Evolutionary conservation across 2,888 invertebrate species (phyloP).

Genomic region (Strigamia transsilvanica): DNA sequence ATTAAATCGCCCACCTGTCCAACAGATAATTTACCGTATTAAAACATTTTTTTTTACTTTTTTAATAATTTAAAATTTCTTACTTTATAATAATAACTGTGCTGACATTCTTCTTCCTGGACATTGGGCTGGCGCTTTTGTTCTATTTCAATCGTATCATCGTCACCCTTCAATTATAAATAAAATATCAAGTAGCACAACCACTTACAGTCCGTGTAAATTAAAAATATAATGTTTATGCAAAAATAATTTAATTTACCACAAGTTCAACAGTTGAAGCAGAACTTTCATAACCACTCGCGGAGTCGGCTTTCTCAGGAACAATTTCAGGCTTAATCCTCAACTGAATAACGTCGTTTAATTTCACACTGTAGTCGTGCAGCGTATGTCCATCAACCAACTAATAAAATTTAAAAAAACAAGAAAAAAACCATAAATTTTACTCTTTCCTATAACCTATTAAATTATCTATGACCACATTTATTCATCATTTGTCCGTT

Average conservation of each 20-base stretch:
- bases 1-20: slow-evolving; percentile 71
- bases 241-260: slow-evolving; percentile 55
- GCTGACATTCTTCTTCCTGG: not conserved
- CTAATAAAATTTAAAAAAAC: slow-evolving; percentile 64
- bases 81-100: slow-evolving; percentile 26
- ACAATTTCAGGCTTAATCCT: slow-evolving; percentile 65
- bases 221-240: not conserved
- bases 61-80: not conserved
- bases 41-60: not conserved
- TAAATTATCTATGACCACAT: too few relatives aligned
- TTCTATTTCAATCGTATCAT: not conserved
- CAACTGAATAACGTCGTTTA: slow-evolving; percentile 79
- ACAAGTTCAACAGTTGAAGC: slow-evolving; percentile 46
- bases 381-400: slow-evolving; percentile 77
- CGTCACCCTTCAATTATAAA: not conserved
- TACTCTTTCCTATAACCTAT: too few relatives aligned
- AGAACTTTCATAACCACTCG: slow-evolving; percentile 51
- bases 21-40: not conserved
- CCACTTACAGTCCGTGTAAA: not conserved
- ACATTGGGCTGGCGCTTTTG: too few relatives aligned
- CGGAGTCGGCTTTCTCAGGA: slow-evolving; percentile 30
- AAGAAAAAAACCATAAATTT: too few relatives aligned
- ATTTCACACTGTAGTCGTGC: slow-evolving; percentile 78
- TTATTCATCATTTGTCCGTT: too few relatives aligned
- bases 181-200: not conserved